phyloP scores from a whole-genome alignment of 64 coral and sea anemone genomes.

The Anthopleura sola region DNA sequence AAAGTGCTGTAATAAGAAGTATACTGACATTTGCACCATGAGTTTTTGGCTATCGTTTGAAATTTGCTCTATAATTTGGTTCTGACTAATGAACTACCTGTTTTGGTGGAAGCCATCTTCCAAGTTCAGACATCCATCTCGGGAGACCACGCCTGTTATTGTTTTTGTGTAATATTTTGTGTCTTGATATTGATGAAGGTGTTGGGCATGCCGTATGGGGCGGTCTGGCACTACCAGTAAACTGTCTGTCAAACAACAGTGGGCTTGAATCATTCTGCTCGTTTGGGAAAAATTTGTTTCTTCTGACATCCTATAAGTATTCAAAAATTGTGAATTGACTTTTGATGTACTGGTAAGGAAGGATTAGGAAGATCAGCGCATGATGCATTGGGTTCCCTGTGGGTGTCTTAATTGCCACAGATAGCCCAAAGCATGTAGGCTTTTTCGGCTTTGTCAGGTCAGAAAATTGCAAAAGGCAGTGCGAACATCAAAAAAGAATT shows the following conservation, averaged over 20 bases:
- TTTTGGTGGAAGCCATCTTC: slow-evolving; percentile 12
- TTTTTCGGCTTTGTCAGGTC: no score
- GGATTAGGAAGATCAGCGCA: no score
- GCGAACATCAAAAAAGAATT: no score
- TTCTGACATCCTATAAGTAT: background rate
- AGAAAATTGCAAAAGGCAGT: no score
- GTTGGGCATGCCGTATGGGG: background rate
- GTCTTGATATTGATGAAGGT: background rate
- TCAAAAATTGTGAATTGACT: background rate
- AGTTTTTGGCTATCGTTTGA: no score
- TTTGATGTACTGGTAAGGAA: background rate
- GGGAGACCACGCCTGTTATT: background rate
- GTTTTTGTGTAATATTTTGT: background rate
- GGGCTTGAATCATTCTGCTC: background rate
- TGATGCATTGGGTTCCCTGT: no score
- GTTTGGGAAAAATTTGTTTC: background rate
- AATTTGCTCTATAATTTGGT: no score
- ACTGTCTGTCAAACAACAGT: background rate
- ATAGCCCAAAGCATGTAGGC: no score
- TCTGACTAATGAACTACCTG: no score
- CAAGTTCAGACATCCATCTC: slow-evolving; percentile 15
- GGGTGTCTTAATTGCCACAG: no score
- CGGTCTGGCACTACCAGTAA: background rate
- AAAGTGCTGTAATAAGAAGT: no score
- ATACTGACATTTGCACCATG: no score